phyloP scores from a whole-genome alignment of 2,888 invertebrate genomes.

The Aphodius granarius region DNA sequence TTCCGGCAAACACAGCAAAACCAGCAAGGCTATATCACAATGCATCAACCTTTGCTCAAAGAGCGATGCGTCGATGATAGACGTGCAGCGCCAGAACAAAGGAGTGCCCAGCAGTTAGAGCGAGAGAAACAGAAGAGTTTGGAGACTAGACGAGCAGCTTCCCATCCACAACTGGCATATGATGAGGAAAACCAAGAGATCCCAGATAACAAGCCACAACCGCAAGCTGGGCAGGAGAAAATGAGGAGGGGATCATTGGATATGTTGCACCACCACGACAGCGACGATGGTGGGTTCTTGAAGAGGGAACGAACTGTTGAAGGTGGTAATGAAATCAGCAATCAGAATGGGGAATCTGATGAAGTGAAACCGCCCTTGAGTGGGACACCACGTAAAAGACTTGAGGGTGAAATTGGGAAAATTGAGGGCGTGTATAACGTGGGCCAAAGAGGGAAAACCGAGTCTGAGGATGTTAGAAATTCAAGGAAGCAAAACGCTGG shows the following conservation, averaged over 20 bases:
- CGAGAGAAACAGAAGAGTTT: constrained; percentile 63
- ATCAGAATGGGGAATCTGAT: constrained; percentile 29
- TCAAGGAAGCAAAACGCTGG: constrained; percentile 57
- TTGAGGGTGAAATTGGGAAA: constrained; percentile 47
- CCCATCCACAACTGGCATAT: constrained; percentile 68
- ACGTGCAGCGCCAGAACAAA: constrained; percentile 45
- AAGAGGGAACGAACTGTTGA: constrained; percentile 37
- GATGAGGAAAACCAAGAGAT: constrained; percentile 48
- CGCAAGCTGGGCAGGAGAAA: constrained; percentile 46
- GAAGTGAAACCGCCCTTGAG: constrained; percentile 43
- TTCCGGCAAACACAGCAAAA: constrained; percentile 36
- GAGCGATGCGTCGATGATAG: constrained; percentile 35
- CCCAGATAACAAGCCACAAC: constrained; percentile 41
- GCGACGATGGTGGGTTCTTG: constrained; percentile 65
- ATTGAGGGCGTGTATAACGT: constrained; percentile 64
- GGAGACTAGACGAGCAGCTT: constrained; percentile 63
- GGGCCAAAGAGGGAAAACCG: constrained; percentile 54
- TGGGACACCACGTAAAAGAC: constrained; percentile 48
- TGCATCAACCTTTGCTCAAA: constrained; percentile 33
- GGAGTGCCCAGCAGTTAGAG: constrained; percentile 66
- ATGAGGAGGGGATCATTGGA: constrained; percentile 62
- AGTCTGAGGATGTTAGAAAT: constrained; percentile 50
- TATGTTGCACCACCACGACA: constrained; percentile 50
- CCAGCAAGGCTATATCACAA: constrained; percentile 43
- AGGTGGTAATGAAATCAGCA: constrained; percentile 25